phyloP scores from a whole-genome alignment of 2,113 vertebrate species.

The Illadopsis cleaveri region DNA sequence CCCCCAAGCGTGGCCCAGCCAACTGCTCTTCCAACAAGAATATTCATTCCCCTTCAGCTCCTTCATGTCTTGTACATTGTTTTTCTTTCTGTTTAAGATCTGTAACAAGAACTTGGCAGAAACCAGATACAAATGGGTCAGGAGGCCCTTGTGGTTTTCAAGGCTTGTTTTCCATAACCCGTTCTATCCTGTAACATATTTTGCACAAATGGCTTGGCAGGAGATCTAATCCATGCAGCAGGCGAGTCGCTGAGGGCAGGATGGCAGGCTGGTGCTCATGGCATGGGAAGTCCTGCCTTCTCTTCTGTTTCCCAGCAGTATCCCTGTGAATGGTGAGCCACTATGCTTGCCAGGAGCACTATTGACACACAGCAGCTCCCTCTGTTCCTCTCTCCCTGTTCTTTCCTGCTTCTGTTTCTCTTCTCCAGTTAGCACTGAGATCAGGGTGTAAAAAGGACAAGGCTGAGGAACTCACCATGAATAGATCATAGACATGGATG shows the following conservation, averaged over 20 bases:
- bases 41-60: conserved; percentile 23
- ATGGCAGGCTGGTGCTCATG: neutral
- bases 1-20: neutral
- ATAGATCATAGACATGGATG: neutral
- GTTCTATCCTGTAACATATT: conserved; percentile 63
- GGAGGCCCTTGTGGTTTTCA: conserved; percentile 73
- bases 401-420: neutral
- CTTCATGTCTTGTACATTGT: conserved; percentile 34
- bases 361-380: neutral
- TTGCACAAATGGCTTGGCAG: conserved; percentile 55
- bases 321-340: neutral
- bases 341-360: neutral
- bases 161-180: conserved; percentile 69
- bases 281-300: neutral
- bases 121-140: conserved; percentile 68
- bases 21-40: conserved; percentile 23
- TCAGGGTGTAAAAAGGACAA: neutral
- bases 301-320: neutral
- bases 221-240: conserved; percentile 18
- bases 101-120: conserved; percentile 71
- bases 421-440: neutral
- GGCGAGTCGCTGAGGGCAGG: conserved; percentile 32
- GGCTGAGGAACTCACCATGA: neutral
- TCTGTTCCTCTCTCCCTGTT: neutral
- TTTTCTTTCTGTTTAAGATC: conserved; percentile 68